These are phyloP conservation scores for Helogale parvula DNA, from an alignment of 2,113 vertebrate genomes.

Conservation along the genomic window DNA sequence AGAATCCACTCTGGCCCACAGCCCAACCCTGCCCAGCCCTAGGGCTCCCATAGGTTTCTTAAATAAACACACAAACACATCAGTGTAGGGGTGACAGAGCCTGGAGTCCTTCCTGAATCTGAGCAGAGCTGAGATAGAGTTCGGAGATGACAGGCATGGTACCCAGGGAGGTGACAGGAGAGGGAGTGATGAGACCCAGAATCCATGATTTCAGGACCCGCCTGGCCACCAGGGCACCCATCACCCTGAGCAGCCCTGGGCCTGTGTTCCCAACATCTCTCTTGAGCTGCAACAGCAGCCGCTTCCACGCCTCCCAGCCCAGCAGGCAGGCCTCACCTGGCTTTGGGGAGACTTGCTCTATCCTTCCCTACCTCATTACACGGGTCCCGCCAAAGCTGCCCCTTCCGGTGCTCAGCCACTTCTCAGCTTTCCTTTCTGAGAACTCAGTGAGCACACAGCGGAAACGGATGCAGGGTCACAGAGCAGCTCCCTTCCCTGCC, in stretches of 20 bases:
- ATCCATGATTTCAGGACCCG: neutral
- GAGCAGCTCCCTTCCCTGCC: neutral
- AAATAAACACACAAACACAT: neutral
- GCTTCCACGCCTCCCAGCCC: neutral
- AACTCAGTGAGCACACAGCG: neutral
- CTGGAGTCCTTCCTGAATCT: neutral
- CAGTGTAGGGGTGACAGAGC: neutral
- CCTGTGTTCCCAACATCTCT: neutral
- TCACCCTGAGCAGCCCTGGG: neutral
- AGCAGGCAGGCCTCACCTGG: neutral
- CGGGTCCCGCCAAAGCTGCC: neutral
- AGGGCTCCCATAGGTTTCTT: neutral
- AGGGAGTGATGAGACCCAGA: neutral
- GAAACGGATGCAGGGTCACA: neutral
- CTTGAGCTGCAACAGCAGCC: neutral
- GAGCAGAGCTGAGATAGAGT: neutral
- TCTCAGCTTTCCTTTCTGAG: neutral
- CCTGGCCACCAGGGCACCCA: neutral
- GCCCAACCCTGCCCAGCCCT: neutral
- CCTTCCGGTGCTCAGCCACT: neutral
- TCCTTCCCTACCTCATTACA: neutral
- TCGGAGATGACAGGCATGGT: neutral
- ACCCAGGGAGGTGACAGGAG: neutral
- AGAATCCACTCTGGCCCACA: neutral
- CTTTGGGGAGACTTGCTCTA: neutral